A percentile compares a stretch with the other conserved stretches of the same genome.
These are phyloP conservation scores for Neoseiulus cucumeris DNA, from an alignment of 1,140 invertebrate genomes.

Conservation along the genomic window DNA sequence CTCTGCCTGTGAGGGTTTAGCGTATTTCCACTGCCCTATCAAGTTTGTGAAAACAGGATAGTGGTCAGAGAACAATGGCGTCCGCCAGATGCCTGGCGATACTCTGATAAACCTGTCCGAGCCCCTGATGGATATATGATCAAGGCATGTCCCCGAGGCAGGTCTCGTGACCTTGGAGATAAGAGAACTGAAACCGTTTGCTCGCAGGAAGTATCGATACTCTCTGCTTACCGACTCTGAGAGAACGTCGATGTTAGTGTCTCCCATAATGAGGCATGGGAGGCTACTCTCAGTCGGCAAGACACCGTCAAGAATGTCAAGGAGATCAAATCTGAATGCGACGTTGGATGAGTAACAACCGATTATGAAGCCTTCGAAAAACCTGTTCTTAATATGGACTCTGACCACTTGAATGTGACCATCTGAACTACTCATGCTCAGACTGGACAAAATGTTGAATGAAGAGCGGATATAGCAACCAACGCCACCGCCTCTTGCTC, in stretches of 20 bases:
- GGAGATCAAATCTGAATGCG: not conserved
- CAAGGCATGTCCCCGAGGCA: no score
- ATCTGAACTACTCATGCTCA: not conserved
- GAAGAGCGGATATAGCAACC: not conserved
- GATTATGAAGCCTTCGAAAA: not conserved
- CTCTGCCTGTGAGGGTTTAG: no score
- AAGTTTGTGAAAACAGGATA: no score
- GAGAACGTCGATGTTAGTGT: not conserved
- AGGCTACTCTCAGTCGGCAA: not conserved
- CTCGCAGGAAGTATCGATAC: not conserved
- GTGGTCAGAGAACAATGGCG: not conserved
- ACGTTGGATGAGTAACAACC: not conserved
- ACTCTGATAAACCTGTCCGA: not conserved
- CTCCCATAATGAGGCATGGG: not conserved
- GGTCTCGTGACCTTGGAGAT: not conserved
- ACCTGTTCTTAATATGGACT: not conserved
- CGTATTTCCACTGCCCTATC: no score
- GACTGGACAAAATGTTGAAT: not conserved
- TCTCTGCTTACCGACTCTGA: not conserved
- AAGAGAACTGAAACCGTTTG: not conserved
- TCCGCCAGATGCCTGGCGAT: not conserved
- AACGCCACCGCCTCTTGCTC: not conserved
- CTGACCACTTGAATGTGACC: not conserved
- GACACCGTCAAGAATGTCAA: not conserved
- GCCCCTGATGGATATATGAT: no score